These are phyloP conservation scores for Neoniphon sammara DNA, from an alignment of 2,797 vertebrate genomes.

Conservation along the genomic window DNA sequence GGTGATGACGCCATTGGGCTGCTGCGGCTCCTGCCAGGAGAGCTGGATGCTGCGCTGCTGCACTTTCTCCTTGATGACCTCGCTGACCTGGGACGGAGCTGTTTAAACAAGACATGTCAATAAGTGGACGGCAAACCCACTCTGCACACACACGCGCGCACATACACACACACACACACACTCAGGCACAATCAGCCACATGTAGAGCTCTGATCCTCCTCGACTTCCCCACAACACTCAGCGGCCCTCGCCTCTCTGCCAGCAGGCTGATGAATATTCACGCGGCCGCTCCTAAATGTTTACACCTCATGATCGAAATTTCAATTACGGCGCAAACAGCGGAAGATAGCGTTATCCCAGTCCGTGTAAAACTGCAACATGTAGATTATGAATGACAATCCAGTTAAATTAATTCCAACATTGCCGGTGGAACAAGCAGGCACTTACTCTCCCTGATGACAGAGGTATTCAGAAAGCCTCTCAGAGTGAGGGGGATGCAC, in stretches of 20 bases:
- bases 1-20: constrained; percentile 98
- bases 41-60: constrained; percentile 95
- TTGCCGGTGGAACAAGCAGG: constrained; percentile 80
- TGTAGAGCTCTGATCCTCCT: constrained; percentile 79
- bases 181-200: constrained; percentile 75
- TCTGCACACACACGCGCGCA: constrained; percentile 5
- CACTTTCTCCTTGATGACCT: constrained; percentile 95
- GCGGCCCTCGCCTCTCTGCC: constrained; percentile 73
- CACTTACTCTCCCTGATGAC: constrained; percentile 76
- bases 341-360: constrained; percentile 84
- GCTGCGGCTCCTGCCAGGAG: constrained; percentile 98
- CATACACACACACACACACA: constrained; percentile 11
- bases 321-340: constrained; percentile 88
- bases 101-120: constrained; percentile 81
- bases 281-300: constrained; percentile 83
- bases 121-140: constrained; percentile 40
- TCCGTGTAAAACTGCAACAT: constrained; percentile 81
- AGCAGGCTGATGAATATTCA: constrained; percentile 89
- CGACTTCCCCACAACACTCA: constrained; percentile 77
- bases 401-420: constrained; percentile 87
- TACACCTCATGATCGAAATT: constrained; percentile 88
- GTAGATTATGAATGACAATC: constrained; percentile 86
- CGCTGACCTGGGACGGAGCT: constrained; percentile 98
- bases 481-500: constrained; percentile 57
- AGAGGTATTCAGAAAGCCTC: constrained; percentile 67